Conservation (phyloP, 2,113 vertebrate genomes). For the Nothobranchius furzeri region DNA sequence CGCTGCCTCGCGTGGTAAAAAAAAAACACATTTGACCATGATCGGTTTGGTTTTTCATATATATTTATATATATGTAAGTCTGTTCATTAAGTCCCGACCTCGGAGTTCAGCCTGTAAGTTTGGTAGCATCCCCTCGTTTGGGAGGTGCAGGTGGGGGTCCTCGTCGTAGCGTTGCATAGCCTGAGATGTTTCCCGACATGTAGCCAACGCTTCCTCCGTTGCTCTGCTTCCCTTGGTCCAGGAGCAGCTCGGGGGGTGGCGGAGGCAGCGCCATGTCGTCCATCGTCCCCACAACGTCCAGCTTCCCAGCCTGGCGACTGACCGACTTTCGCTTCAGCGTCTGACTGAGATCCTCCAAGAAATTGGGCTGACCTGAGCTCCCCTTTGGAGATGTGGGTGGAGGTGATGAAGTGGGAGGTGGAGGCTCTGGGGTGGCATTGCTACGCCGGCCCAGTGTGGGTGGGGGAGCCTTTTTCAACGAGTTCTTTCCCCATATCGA, state of each 20-base stretch:
- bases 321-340: constrained; percentile 93
- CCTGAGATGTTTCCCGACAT: constrained; percentile 90
- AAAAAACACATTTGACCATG: constrained; percentile 25
- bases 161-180: constrained; percentile 94
- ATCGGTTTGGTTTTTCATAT: constrained; percentile 51
- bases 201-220: constrained; percentile 72
- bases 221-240: constrained; percentile 81
- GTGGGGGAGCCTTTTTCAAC: constrained; percentile 87
- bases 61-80: constrained; percentile 40
- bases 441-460: constrained; percentile 78
- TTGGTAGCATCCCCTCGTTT: constrained; percentile 95
- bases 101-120: constrained; percentile 84
- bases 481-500: constrained; percentile 83
- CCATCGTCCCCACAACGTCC: constrained; percentile 84
- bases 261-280: constrained; percentile 93
- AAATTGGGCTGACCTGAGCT: constrained; percentile 92
- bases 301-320: constrained; percentile 83
- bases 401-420: constrained; percentile 63
- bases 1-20: constrained; percentile 25
- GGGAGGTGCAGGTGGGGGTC: constrained; percentile 91
- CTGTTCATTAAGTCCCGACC: constrained; percentile 13
- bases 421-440: constrained; percentile 83
- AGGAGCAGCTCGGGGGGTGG: constrained; percentile 91
- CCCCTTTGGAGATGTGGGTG: constrained; percentile 90
- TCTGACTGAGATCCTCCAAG: constrained; percentile 93